These are phyloP conservation scores for Bovichtus variegatus DNA, from an alignment of 2,797 vertebrate species.

Conservation along the genomic window DNA sequence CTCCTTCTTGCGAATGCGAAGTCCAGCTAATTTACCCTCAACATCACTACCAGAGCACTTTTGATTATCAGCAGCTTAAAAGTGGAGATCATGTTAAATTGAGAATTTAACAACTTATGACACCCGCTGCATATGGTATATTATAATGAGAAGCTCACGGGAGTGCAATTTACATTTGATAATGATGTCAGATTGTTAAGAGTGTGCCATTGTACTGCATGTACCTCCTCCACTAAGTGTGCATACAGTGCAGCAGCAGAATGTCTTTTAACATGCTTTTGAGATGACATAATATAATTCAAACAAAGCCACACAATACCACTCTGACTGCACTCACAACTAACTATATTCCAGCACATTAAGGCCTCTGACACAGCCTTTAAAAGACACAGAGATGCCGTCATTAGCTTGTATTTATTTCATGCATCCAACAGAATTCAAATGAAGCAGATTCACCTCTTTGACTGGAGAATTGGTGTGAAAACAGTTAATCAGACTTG, in stretches of 20 bases:
- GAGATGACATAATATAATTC: constrained; percentile 50
- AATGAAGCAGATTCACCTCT: constrained; percentile 60
- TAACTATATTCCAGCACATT: constrained; percentile 67
- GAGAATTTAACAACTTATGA: constrained; percentile 60
- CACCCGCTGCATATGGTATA: constrained; percentile 51
- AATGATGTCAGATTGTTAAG: constrained; percentile 62
- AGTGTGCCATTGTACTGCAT: constrained; percentile 45
- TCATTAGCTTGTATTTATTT: constrained; percentile 46
- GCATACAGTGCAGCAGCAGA: constrained; percentile 33
- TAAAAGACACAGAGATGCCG: constrained; percentile 44
- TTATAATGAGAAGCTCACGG: constrained; percentile 65
- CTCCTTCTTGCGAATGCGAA: constrained; percentile 17
- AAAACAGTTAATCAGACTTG: constrained; percentile 65
- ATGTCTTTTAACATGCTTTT: constrained; percentile 49
- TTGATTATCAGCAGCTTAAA: constrained; percentile 50
- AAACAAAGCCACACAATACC: constrained; percentile 53
- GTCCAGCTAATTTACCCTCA: constrained; percentile 51
- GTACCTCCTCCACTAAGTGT: constrained; percentile 55
- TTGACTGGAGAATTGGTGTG: constrained; percentile 61
- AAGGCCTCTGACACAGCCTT: constrained; percentile 55
- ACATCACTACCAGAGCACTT: constrained; percentile 37
- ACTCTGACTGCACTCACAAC: constrained; percentile 50
- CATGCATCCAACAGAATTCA: constrained; percentile 53
- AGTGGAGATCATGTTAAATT: constrained; percentile 58
- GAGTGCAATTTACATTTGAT: constrained; percentile 73